Evolutionary conservation across 2,113 vertebrate species (phyloP).

Genomic region (Seriola rivoliana): DNA sequence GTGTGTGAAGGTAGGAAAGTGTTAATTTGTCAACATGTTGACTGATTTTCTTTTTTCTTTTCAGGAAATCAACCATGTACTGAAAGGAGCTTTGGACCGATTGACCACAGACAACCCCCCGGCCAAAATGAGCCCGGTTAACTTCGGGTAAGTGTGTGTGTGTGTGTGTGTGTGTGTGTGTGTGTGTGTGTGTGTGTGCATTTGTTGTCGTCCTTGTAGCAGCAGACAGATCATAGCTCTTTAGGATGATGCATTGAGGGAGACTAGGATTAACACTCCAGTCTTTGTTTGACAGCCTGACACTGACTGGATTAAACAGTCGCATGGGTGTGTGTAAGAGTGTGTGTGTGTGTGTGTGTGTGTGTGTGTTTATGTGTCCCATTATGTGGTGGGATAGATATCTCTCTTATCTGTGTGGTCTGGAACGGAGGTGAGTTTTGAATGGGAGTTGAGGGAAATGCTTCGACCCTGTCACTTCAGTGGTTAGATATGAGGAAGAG

Average conservation of each 20-base stretch:
- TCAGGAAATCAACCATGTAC: conserved; percentile 65
- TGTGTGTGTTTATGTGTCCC: neutral
- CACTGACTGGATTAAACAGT: conserved; percentile 62
- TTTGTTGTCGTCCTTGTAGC: neutral
- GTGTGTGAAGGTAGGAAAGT: neutral
- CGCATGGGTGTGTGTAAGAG: neutral
- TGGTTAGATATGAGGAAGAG: neutral
- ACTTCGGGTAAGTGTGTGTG: conserved; percentile 62
- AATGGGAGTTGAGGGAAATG: neutral
- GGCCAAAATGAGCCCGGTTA: conserved; percentile 64
- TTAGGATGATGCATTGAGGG: neutral
- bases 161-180: neutral
- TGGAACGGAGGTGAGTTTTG: neutral
- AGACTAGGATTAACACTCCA: conserved; percentile 58
- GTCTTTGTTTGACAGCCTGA: conserved; percentile 69
- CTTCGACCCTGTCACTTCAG: neutral
- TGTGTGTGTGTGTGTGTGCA: neutral
- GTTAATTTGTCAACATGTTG: conserved; percentile 1
- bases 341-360: conserved; percentile 12
- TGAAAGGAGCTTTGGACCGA: conserved; percentile 65
- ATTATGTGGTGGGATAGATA: neutral
- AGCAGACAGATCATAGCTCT: conserved; percentile 6
- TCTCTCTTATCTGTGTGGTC: neutral
- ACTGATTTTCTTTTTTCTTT: neutral
- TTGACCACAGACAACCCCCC: conserved; percentile 41